Base-by-base conservation (phyloP, 2,888 invertebrate genomes). In the Sphaerophoria taeniata region DNA sequence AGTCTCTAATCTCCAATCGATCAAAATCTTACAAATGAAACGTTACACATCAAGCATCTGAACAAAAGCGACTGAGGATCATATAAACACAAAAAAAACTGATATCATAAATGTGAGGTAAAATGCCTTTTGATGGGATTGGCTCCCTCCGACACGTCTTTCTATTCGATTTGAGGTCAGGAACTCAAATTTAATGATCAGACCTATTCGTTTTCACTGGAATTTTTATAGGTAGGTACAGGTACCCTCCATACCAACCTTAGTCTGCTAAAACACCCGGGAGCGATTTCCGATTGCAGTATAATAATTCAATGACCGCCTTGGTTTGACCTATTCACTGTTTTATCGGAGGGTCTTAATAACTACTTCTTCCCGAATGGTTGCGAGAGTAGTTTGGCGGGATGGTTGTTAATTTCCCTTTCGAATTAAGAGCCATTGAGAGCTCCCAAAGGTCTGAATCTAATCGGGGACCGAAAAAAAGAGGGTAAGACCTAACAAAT, bases 261-360 rank as follows among this genome's bases (percentile, higher is more conserved):
- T 6, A 43, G 39, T n/a, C 60, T 34, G 45, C 43, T 43, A 9
- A 33, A 60, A 69, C 61, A 43, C 70, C 80, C 80, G 70, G 80
- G 56, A 80, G 80, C 61, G 34, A 63, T 80, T 75, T 80, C 56
- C 61, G 63, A 80, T 75, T 80, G 75, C 70, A 80, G 56, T 70
- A 63, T 24, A 69, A 61, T 61, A 51, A 60, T 79, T 79, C 74
- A 74, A 79, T 53, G 51, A 45, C 36, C 43, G 43, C 56, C 43
- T 69, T 69, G 39, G 53, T 34, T 47, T 51, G 60, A 55, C 74
- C 60, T 74, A 53, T 61, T 56, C 24, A 31, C 11, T 53, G 24
- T 31, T 53, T 58, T 24, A 60, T 24, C 43, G 11, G 16, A 47
- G 45, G 43, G 9, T 3, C 2, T 43, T 45, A 74, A 72, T 58